phyloP scores from a whole-genome alignment of 2,888 invertebrate genomes.

The Capitulum mitella region DNA sequence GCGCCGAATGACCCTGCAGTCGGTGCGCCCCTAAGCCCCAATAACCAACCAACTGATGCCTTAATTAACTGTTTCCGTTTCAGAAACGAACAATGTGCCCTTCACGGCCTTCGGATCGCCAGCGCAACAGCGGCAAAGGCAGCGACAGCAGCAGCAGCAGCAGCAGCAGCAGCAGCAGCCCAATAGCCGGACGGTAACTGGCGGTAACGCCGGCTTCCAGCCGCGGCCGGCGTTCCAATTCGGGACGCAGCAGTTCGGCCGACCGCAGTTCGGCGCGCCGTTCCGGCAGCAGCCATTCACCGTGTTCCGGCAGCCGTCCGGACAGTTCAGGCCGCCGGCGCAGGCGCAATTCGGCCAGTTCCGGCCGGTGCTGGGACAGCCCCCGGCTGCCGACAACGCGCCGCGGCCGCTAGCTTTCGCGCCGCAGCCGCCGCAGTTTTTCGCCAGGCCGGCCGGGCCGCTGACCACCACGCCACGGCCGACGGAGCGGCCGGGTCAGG shows the following conservation, averaged over 20 bases:
- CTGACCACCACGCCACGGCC: background rate
- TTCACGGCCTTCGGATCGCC: constrained; percentile 1
- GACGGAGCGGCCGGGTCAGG: background rate
- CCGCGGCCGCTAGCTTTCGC: background rate
- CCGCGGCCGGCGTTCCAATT: background rate
- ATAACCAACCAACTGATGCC: background rate
- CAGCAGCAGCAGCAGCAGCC: background rate
- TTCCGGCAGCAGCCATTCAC: background rate
- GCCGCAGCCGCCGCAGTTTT: background rate
- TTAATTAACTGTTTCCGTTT: background rate
- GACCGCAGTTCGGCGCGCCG: background rate
- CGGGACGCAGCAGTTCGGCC: background rate
- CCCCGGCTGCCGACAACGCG: background rate
- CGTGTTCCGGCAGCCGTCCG: background rate
- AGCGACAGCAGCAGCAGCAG: background rate
- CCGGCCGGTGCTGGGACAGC: background rate
- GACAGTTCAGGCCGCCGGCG: constrained; percentile 16
- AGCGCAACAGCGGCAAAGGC: background rate
- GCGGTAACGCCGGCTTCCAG: background rate
- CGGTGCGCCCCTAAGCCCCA: background rate
- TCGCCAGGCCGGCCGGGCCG: background rate
- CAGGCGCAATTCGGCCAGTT: constrained; percentile 17
- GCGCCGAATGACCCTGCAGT: background rate
- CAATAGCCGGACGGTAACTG: background rate
- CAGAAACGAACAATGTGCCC: background rate